Percentiles rank a stretch among this genome's conserved stretches.
These are phyloP conservation scores for Echiichthys vipera DNA, from an alignment of 2,797 vertebrate species.

Conservation along the genomic window DNA sequence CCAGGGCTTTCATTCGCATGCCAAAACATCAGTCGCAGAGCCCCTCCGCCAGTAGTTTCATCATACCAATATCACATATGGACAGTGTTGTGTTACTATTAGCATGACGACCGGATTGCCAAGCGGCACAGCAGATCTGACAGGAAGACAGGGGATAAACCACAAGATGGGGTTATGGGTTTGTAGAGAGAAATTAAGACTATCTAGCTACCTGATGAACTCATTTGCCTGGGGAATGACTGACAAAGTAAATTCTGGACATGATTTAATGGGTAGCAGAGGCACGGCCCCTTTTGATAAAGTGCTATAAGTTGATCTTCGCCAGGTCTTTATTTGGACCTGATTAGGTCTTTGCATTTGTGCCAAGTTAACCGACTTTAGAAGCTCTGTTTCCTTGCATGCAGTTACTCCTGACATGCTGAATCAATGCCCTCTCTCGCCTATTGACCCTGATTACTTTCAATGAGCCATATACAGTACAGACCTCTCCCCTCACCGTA, in stretches of 20 bases:
- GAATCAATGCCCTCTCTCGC: constrained; percentile 49
- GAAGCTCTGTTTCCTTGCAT: constrained; percentile 32
- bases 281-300: constrained; percentile 17
- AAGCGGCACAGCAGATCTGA: constrained; percentile 58
- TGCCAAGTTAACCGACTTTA: constrained; percentile 42
- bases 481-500: constrained; percentile 20
- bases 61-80: constrained; percentile 82
- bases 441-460: constrained; percentile 60
- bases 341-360: constrained; percentile 50
- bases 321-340: constrained; percentile 34
- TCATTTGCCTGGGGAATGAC: constrained; percentile 45
- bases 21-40: constrained; percentile 81
- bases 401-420: constrained; percentile 48
- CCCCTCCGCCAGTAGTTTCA: constrained; percentile 77
- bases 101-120: constrained; percentile 60
- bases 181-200: constrained; percentile 45
- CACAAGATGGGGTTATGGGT: constrained; percentile 50
- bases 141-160: constrained; percentile 56
- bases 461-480: constrained; percentile 58
- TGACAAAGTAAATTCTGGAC: constrained; percentile 49
- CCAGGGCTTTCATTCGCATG: constrained; percentile 70
- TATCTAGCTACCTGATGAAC: constrained; percentile 60
- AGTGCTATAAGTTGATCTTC: constrained; percentile 37
- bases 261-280: constrained; percentile 47
- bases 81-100: constrained; percentile 74